These are phyloP conservation scores for Cephalopholis sonnerati DNA, from an alignment of 2,113 vertebrate species.

Conservation along the genomic window DNA sequence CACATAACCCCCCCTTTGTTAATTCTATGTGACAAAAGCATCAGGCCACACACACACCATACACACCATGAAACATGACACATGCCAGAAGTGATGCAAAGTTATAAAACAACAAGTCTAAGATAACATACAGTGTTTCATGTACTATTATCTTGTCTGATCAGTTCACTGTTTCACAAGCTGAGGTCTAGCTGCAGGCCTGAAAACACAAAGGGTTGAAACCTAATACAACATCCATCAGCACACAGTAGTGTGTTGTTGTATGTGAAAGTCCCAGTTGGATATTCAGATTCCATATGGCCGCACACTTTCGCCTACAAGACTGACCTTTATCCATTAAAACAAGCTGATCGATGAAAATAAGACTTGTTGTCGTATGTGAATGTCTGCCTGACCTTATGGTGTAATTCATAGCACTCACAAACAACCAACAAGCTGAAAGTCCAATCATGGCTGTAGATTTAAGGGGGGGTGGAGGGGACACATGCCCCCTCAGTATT, in stretches of 20 bases:
- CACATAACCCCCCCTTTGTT: not conserved
- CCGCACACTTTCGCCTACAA: slow-evolving; percentile 5
- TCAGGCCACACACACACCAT: not conserved
- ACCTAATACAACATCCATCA: slow-evolving; percentile 56
- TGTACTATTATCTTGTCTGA: slow-evolving; percentile 31
- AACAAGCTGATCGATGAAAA: slow-evolving; percentile 2
- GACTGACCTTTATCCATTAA: not conserved
- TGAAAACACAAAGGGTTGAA: slow-evolving; percentile 66
- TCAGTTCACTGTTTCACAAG: slow-evolving; percentile 44
- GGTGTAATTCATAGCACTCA: not conserved
- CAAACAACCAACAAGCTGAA: not conserved
- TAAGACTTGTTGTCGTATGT: slow-evolving; percentile 4
- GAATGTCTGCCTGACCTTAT: not conserved
- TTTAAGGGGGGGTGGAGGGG: no score
- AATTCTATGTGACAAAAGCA: slow-evolving; percentile 31
- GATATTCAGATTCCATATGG: slow-evolving; percentile 15
- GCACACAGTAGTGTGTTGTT: slow-evolving; percentile 37
- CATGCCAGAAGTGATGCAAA: slow-evolving; percentile 47
- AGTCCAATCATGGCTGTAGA: not conserved
- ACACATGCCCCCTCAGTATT: no score
- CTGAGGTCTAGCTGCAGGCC: slow-evolving; percentile 52
- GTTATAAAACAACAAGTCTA: slow-evolving; percentile 26
- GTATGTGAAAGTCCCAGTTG: slow-evolving; percentile 17
- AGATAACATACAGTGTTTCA: slow-evolving; percentile 3
- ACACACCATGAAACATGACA: slow-evolving; percentile 17